Evolutionary conservation across 2,888 invertebrate species (phyloP).

Genomic region (Protonemura montana): DNA sequence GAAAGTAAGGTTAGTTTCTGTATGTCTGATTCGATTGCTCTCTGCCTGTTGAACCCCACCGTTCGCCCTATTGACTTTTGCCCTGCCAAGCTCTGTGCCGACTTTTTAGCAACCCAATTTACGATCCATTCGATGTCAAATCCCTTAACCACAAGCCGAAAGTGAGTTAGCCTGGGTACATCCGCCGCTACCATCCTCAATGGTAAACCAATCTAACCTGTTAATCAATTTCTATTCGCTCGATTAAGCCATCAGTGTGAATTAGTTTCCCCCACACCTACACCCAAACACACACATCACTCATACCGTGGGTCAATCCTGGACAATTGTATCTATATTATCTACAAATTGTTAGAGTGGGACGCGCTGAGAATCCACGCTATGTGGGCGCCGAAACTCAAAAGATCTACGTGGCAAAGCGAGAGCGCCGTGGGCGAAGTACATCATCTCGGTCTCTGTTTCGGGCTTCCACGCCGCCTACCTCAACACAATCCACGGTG

Average conservation of each 20-base stretch:
- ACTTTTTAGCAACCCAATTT: too few relatives aligned
- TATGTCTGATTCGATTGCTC: too few relatives aligned
- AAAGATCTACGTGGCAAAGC: background rate
- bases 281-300: background rate
- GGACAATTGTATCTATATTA: too few relatives aligned
- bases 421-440: too few relatives aligned
- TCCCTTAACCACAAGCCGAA: background rate
- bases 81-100: too few relatives aligned
- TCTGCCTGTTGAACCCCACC: too few relatives aligned
- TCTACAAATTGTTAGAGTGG: too few relatives aligned
- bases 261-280: conserved; percentile 1
- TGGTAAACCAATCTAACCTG: background rate
- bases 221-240: background rate
- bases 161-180: background rate
- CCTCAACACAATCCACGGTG: background rate
- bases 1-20: too few relatives aligned
- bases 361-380: background rate
- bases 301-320: background rate
- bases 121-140: too few relatives aligned
- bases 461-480: background rate
- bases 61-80: too few relatives aligned
- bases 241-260: background rate
- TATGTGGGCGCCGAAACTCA: background rate
- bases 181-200: background rate
- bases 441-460: background rate